Percentiles rank a stretch among this genome's conserved stretches.
These are phyloP conservation scores for Melieria crassipennis DNA, from an alignment of 2,888 invertebrate genomes.

Conservation along the genomic window DNA sequence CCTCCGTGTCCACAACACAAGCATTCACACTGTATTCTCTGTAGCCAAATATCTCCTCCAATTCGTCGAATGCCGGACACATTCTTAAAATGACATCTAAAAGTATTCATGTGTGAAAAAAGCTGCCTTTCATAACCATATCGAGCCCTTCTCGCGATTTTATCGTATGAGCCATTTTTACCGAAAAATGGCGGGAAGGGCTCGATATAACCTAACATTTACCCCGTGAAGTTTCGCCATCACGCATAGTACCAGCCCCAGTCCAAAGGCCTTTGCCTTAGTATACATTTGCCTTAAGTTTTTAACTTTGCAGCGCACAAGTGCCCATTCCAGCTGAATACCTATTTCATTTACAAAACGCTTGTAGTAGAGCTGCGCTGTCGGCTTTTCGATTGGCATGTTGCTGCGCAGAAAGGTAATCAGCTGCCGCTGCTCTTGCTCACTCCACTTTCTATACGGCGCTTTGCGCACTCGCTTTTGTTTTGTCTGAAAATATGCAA, in stretches of 20 bases:
- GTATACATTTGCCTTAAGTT: neutral
- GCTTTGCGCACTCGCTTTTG: constrained; percentile 21
- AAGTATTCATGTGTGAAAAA: neutral
- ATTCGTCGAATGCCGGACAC: neutral
- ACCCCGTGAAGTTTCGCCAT: neutral
- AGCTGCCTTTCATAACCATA: too few relatives aligned
- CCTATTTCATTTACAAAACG: neutral
- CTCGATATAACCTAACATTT: neutral
- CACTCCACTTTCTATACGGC: constrained; percentile 23
- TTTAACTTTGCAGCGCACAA: constrained; percentile 12
- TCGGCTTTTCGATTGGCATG: constrained; percentile 20
- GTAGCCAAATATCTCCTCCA: neutral
- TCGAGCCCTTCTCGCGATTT: too few relatives aligned
- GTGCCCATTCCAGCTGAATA: constrained; percentile 3
- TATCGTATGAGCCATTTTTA: too few relatives aligned
- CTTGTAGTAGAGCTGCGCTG: constrained; percentile 9
- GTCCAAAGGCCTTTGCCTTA: neutral
- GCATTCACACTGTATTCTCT: neutral
- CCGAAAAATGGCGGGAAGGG: too few relatives aligned
- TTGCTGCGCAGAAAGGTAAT: constrained; percentile 10
- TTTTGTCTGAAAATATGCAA: constrained; percentile 3
- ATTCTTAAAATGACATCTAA: neutral
- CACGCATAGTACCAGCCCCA: neutral
- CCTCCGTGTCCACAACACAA: neutral
- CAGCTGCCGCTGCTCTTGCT: constrained; percentile 10